Conservation (phyloP, 2,888 invertebrate species). For the Trichogramma evanescens region DNA sequence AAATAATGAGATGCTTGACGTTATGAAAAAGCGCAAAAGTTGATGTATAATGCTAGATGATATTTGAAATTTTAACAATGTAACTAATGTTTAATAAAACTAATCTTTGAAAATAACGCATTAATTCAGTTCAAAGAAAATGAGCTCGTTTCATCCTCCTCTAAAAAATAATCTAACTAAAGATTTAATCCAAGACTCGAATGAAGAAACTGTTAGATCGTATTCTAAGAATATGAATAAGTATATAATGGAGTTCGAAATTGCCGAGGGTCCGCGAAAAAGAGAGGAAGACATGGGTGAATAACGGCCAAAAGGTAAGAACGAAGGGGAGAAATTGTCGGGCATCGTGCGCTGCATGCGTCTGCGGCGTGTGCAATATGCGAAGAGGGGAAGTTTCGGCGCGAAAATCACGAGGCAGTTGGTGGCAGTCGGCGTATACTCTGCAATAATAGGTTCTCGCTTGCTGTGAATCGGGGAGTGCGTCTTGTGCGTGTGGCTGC, state of each 20-base stretch:
- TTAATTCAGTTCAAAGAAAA: not conserved
- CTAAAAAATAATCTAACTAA: too few species aligned
- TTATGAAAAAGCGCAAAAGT: too few species aligned
- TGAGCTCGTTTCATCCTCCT: not conserved
- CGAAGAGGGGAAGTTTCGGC: conserved; percentile 12
- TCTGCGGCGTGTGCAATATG: not conserved
- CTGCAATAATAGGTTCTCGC: not conserved
- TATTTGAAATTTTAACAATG: conserved; percentile 29
- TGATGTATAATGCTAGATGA: conserved; percentile 19
- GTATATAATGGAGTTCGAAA: not conserved
- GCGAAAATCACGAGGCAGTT: conserved; percentile 7
- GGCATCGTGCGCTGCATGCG: too few species aligned
- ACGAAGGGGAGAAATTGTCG: too few species aligned
- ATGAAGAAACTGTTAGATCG: not conserved
- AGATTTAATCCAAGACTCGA: too few species aligned
- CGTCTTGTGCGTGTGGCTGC: too few species aligned
- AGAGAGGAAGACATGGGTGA: not conserved
- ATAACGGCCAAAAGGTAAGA: too few species aligned
- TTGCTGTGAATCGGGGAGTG: too few species aligned
- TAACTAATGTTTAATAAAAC: conserved; percentile 33
- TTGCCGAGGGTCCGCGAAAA: not conserved
- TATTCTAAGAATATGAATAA: not conserved
- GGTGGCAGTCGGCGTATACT: too few species aligned
- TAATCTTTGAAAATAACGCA: conserved; percentile 12
- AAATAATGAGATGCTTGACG: too few species aligned